Base-by-base conservation (phyloP, 1,140 invertebrate species). In the Sesamia nonagrioides region DNA sequence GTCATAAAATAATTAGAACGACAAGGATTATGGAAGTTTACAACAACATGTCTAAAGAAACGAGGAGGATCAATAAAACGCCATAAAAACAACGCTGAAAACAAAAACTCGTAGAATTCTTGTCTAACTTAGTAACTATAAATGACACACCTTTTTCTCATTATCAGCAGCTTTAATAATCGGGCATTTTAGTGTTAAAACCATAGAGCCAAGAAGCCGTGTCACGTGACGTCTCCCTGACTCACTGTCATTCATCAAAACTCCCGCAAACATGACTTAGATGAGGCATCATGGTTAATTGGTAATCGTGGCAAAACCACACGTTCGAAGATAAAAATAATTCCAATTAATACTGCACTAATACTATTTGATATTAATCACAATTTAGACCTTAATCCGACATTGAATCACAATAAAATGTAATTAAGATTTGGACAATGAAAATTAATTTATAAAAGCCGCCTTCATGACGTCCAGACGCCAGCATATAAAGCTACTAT, bases 111-210 rank as follows among this genome's bases (percentile, higher is more conserved):
- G 54, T 74, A 33, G 18, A 21, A 60, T 15, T 40, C 17, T 54
- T 18, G 17, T 11, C 18, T 58, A 11, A 33, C 37, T 66, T 21
- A n/a, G n/a, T 17, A 27, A 27, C 27, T 27, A 27, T 27, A 27
- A 1, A 27, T 27, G 54, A 60, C 54, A 74, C 71, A n/a, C 71
- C 71, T 71, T 45, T 48, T 13, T 54, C 68, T 8, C 18, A n/a
- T 73, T 73, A 73, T 60, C 71, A 74, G 52, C 21, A 21, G 52
- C n/a, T n/a, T 73, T 52, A 73, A 60, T 73, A 73, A 73, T 74
- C 71, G 60, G 52, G 15, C 54, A 18, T 60, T 60, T 60, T 6
- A 60, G 7, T 74, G 15, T 6, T 21, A 18, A 66, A 66, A 21
- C 37, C 37, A n/a, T 8, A 42, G 2, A 40, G 37, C 17, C 11